Conservation (phyloP, 2,113 vertebrate species). For the Mobula birostris region DNA sequence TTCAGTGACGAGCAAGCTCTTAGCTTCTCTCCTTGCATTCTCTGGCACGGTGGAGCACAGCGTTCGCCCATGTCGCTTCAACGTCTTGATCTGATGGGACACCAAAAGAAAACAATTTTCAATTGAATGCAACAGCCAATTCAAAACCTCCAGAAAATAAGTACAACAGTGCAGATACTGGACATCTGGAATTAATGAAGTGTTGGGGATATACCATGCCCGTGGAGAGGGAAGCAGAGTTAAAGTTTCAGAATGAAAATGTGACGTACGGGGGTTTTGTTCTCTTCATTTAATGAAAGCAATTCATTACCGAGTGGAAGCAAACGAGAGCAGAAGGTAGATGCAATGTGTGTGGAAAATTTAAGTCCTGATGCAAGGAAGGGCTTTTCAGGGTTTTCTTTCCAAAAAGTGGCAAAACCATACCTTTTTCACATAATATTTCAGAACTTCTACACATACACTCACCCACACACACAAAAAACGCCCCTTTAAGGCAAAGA, state of each 20-base stretch:
- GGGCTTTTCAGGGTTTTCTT: neutral
- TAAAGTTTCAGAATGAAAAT: neutral
- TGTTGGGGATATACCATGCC: too few species aligned
- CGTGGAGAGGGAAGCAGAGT: too few species aligned
- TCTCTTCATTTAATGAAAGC: neutral
- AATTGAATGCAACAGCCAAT: neutral
- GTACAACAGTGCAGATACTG: neutral
- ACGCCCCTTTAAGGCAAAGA: too few species aligned
- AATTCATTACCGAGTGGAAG: neutral
- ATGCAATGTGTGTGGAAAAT: neutral
- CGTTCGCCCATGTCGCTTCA: slow-evolving; percentile 79
- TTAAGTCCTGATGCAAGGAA: neutral
- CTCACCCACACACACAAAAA: too few species aligned
- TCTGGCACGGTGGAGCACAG: slow-evolving; percentile 78
- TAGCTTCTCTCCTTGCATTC: slow-evolving; percentile 78
- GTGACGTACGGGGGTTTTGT: neutral
- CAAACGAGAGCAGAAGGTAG: neutral
- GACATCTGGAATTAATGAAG: too few species aligned
- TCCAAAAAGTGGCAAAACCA: neutral
- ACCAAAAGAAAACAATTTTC: slow-evolving; percentile 33
- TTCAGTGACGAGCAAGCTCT: slow-evolving; percentile 93
- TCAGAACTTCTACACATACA: neutral
- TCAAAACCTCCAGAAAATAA: neutral
- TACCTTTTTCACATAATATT: neutral
- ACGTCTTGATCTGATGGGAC: slow-evolving; percentile 66